A percentile compares a stretch with the other conserved stretches of the same genome.
phyloP scores from a whole-genome alignment of 2,888 invertebrate species.

The Chymomyza amoena region DNA sequence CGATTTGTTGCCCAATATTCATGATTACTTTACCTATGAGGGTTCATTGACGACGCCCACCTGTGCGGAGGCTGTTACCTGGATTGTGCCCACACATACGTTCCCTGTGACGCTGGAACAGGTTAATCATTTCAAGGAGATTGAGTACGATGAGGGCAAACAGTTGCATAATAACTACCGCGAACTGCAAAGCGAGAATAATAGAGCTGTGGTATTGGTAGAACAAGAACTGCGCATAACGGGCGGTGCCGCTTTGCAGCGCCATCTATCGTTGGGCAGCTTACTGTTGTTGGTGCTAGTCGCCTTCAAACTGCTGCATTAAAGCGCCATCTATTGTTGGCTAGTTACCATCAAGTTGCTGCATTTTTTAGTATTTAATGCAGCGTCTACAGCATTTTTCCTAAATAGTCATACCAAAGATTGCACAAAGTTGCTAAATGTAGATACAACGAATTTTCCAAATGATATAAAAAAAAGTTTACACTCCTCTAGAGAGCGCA shows the following conservation, averaged over 20 bases:
- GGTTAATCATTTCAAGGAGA: conserved; percentile 78
- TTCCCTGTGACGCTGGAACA: conserved; percentile 80
- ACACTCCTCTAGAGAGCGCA: conserved; percentile 9
- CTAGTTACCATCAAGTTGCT: conserved; percentile 35
- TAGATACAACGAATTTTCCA: conserved; percentile 17
- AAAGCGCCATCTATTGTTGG: neutral
- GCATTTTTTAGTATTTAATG: conserved; percentile 13
- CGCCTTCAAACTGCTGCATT: conserved; percentile 41
- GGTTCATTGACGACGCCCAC: conserved; percentile 88
- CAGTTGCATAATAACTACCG: conserved; percentile 80
- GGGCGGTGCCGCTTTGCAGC: conserved; percentile 9
- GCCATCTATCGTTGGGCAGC: conserved; percentile 29
- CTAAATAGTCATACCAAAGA: conserved; percentile 48
- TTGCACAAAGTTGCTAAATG: conserved; percentile 23
- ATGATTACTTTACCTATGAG: conserved; percentile 83
- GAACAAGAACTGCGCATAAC: neutral
- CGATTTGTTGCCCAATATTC: conserved; percentile 81
- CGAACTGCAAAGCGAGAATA: conserved; percentile 64
- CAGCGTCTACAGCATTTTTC: neutral
- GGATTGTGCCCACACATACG: conserved; percentile 83
- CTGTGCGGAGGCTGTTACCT: conserved; percentile 86
- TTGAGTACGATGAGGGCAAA: conserved; percentile 75
- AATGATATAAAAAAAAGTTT: neutral
- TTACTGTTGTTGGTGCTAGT: conserved; percentile 29
- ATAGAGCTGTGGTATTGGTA: conserved; percentile 72